Percentiles rank a stretch among this genome's conserved stretches.
These are phyloP conservation scores for Euzophera pinguis DNA, from an alignment of 2,888 invertebrate species.

Conservation along the genomic window DNA sequence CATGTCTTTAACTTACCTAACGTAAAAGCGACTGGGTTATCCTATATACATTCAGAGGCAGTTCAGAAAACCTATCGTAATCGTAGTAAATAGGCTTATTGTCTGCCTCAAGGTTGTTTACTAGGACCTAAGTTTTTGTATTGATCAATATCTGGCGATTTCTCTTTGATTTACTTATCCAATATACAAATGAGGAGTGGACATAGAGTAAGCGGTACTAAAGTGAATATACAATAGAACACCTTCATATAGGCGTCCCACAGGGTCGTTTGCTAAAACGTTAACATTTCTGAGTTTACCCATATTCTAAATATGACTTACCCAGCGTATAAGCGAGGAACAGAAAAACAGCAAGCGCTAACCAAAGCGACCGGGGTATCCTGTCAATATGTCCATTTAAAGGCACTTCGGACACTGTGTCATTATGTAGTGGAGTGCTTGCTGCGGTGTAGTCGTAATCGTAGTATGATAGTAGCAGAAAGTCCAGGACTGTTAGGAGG, in stretches of 20 bases:
- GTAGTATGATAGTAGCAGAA: conserved; percentile 89
- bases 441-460: conserved; percentile 93
- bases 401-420: conserved; percentile 42
- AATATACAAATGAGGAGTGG: too few relatives aligned
- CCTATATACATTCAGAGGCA: too few relatives aligned
- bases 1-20: too few relatives aligned
- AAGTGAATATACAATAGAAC: too few relatives aligned
- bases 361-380: conserved; percentile 93
- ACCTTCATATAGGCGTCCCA: too few relatives aligned
- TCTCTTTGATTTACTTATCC: too few relatives aligned
- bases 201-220: too few relatives aligned
- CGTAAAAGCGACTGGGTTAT: too few relatives aligned
- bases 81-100: background rate
- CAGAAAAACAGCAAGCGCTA: conserved; percentile 90
- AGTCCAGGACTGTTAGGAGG: conserved; percentile 92
- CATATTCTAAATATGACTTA: conserved; percentile 63
- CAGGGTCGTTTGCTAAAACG: too few relatives aligned
- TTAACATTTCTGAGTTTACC: too few relatives aligned
- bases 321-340: conserved; percentile 98
- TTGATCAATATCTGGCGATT: too few relatives aligned
- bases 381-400: conserved; percentile 53
- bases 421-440: conserved; percentile 65
- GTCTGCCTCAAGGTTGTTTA: background rate
- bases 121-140: background rate
- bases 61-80: too few relatives aligned